Evolutionary conservation across 1,140 invertebrate species (phyloP).

Genomic region (Amyelois transitella): DNA sequence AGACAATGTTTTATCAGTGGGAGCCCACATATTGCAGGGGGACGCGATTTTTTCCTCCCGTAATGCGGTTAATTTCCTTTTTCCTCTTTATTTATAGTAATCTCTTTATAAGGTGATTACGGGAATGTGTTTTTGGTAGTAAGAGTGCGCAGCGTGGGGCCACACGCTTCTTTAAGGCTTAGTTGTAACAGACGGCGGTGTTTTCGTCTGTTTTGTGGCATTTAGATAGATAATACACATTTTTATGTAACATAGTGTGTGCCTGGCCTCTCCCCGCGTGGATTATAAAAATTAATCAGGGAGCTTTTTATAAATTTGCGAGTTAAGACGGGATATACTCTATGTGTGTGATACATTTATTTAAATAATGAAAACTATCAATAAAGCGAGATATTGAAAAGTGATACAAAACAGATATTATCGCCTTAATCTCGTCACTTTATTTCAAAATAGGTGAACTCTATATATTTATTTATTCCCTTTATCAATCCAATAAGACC

Average conservation of each 20-base stretch:
- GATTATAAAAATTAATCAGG: no score
- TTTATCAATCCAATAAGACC: neutral
- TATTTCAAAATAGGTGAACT: no score
- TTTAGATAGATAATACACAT: neutral
- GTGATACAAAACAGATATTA: no score
- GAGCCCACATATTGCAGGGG: slow-evolving; percentile 68
- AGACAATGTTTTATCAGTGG: slow-evolving; percentile 67
- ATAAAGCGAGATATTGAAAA: no score
- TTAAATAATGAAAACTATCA: no score
- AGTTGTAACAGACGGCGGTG: slow-evolving; percentile 9
- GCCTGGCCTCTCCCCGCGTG: no score
- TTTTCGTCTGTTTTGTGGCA: neutral
- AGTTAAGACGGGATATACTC: no score
- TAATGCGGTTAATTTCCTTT: slow-evolving; percentile 68
- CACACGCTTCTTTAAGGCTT: slow-evolving; percentile 28
- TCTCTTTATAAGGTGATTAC: slow-evolving; percentile 74
- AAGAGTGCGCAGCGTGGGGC: slow-evolving; percentile 24
- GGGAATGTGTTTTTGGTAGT: slow-evolving; percentile 39
- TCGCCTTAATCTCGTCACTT: no score
- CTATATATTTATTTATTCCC: neutral
- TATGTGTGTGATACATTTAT: no score
- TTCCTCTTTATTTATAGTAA: slow-evolving; percentile 74
- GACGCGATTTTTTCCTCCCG: slow-evolving; percentile 62
- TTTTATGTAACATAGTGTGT: no score
- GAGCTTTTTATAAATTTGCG: no score